Base-by-base conservation (phyloP, 2,113 vertebrate species). In the Pterocles burchelli region DNA sequence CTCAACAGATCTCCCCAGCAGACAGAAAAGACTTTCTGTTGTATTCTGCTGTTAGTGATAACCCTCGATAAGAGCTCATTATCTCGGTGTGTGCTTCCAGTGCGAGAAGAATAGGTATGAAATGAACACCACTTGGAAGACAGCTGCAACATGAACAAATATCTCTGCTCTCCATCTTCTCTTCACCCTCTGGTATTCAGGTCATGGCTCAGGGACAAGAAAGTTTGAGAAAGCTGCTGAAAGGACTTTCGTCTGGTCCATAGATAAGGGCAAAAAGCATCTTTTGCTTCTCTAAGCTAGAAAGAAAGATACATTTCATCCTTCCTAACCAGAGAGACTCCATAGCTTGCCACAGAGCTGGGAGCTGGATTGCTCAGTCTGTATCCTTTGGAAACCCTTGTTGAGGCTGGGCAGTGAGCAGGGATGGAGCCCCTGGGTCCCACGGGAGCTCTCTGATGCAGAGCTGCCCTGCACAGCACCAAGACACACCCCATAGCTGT, bases 401-500 rank as follows among this genome's bases (percentile, higher is more conserved):
- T 36, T 33, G 28, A 15, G 19, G 51, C 31, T 58, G 59, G 26
- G 17, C 4, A 6, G 29, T 17, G 58, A 49, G 43, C 24, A 34
- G 51, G 51, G 34, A 29, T 21, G 36, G 75, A 91, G 34, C 6
- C 11, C 41, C 26, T 7, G 21, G 17, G 58, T 49, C 13, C 70
- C 24, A 6, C 28, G 1, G 33, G 24, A 49, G 11, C 38, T 55
- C 38, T 36, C 34, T 3, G 16, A 6, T 15, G 71, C 71, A 46
- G 21, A 29, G 9, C 34, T 20, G 66, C 34, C 22, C 25, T 8
- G 8, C 17, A 0, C 67, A 43, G 29, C 76, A 48, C 25, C 13
- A 0, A 0, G 0, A 7, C 34, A 16, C 0, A 3, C 72, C 51
- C 25, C 55, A 34, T 10, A 58, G n/a, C 68, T 3, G 0, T 15